Evolutionary conservation across 2,888 invertebrate genomes (phyloP).

Genomic region (Tubulanus polymorphus): DNA sequence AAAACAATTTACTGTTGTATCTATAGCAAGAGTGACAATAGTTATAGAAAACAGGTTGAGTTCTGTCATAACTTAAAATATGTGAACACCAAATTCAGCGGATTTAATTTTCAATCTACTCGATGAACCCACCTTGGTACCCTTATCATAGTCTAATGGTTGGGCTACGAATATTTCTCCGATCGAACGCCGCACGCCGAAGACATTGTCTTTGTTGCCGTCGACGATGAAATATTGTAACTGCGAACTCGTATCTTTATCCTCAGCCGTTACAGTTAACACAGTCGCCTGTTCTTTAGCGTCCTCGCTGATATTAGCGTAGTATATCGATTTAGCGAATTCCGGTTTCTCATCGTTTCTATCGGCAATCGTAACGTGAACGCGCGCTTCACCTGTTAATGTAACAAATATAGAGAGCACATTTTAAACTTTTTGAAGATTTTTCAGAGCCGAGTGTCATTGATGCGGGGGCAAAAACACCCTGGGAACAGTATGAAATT

Average conservation of each 20-base stretch:
- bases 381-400: slow-evolving; percentile 97
- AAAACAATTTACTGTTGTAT: too few species aligned
- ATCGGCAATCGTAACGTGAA: slow-evolving; percentile 96
- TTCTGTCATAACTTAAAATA: too few species aligned
- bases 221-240: slow-evolving; percentile 99
- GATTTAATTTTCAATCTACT: too few species aligned
- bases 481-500: too few species aligned
- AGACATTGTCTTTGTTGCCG: slow-evolving; percentile 97
- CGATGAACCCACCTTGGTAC: slow-evolving; percentile 76
- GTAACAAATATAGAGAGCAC: too few species aligned
- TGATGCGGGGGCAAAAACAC: too few species aligned
- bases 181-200: slow-evolving; percentile 97
- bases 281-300: slow-evolving; percentile 83
- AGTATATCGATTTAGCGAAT: slow-evolving; percentile 83
- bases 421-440: too few species aligned
- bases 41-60: too few species aligned
- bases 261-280: slow-evolving; percentile 96
- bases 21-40: too few species aligned
- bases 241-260: slow-evolving; percentile 91
- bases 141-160: slow-evolving; percentile 92
- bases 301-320: slow-evolving; percentile 96
- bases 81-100: too few species aligned
- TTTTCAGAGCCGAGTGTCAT: too few species aligned
- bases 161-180: slow-evolving; percentile 98
- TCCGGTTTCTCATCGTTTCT: slow-evolving; percentile 99